These are phyloP conservation scores for Teleiodes luculella DNA, from an alignment of 2,888 invertebrate species.

Conservation along the genomic window DNA sequence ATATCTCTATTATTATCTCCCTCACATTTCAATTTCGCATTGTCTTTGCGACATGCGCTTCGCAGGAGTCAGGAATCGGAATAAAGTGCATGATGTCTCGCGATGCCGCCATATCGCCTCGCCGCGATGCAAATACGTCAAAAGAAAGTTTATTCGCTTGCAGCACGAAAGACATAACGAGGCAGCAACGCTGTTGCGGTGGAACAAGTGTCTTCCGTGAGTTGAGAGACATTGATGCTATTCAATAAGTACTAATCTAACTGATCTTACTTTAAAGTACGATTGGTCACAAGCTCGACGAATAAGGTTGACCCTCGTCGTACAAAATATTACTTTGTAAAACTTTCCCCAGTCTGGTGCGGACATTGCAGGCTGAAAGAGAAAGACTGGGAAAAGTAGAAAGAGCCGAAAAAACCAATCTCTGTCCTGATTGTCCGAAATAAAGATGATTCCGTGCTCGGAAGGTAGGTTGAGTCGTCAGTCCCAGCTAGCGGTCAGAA, in stretches of 20 bases:
- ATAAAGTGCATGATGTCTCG: constrained; percentile 21
- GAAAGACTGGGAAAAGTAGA: not conserved
- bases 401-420: not conserved
- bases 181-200: constrained; percentile 66
- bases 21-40: not conserved
- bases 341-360: too few species aligned
- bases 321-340: too few species aligned
- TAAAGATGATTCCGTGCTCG: too few species aligned
- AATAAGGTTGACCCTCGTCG: too few species aligned
- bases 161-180: constrained; percentile 60
- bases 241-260: too few species aligned
- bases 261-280: not conserved
- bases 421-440: too few species aligned
- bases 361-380: too few species aligned
- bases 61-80: not conserved
- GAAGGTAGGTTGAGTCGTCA: too few species aligned
- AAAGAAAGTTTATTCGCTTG: constrained; percentile 66
- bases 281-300: not conserved
- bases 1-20: too few species aligned
- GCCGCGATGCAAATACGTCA: constrained; percentile 54
- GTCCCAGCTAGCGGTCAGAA: too few species aligned
- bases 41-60: not conserved
- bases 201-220: constrained; percentile 38
- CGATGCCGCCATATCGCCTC: constrained; percentile 34
- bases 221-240: too few species aligned